Evolutionary conservation across 2,113 vertebrate species (phyloP).

Genomic region (Nycticryphes semicollaris): DNA sequence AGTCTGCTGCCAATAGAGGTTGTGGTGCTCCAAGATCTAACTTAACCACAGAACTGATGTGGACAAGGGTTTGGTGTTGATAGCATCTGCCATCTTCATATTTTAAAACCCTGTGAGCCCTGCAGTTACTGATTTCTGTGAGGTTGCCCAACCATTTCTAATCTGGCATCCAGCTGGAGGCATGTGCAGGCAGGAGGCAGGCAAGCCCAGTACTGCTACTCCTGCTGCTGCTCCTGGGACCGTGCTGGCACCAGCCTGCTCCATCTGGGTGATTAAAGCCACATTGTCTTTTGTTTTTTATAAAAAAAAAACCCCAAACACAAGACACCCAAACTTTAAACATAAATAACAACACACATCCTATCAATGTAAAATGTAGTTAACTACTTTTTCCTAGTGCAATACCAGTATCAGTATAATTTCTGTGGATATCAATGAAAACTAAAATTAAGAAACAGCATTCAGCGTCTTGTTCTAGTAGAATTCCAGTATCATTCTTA

Average conservation of each 20-base stretch:
- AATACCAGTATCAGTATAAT: not conserved
- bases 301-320: not conserved
- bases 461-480: not conserved
- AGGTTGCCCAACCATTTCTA: not conserved
- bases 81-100: not conserved
- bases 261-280: not conserved
- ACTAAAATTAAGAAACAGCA: not conserved
- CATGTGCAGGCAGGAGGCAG: not conserved
- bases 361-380: not conserved
- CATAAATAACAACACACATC: not conserved
- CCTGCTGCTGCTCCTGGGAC: not conserved
- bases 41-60: not conserved
- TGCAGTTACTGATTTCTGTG: fast-evolving
- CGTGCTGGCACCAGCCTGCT: not conserved
- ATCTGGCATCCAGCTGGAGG: not conserved
- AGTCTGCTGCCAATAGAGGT: not conserved
- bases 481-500: not conserved
- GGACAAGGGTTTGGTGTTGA: not conserved
- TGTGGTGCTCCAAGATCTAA: not conserved
- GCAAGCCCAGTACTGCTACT: not conserved
- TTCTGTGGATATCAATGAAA: not conserved
- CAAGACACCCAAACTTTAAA: not conserved
- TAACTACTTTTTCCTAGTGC: not conserved
- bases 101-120: not conserved
- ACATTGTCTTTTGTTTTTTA: not conserved